Evolutionary conservation across 2,113 vertebrate genomes (phyloP), one percentile per base, ranked within the genome.

Genomic region (Suncus etruscus): DNA sequence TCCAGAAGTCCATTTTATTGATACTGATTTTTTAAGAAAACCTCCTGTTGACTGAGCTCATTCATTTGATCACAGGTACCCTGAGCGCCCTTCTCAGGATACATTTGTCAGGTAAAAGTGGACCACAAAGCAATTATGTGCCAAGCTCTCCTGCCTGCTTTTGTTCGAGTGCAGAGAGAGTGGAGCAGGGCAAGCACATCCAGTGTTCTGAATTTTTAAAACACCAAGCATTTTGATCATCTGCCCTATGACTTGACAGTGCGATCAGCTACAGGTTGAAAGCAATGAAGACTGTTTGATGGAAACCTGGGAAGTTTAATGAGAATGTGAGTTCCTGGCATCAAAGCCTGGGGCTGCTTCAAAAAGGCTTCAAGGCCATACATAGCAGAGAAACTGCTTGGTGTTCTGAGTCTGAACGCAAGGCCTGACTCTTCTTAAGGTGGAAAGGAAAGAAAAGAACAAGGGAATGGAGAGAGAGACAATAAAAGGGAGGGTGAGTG

Each of bases 261-360:
- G 51, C 50, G 58, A 39, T 12, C 29, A 61, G 89, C 50, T 61
- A 31, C 2, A 22, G 69, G 50, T 81, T 77, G 65, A 89, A 91
- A 94, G 83, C 12, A 11, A 58, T 25, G 85, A 70, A 39, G 32
- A 22, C 72, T 74, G 47, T 82, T 94, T 95, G 90, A 93, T 45
- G 76, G 90, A 84, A 92, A 77, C 50, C 58, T 65, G 1, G 32
- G 66, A 83, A 69, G 25, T 50, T 66, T 92, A 86, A 89, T 66
- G 76, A 92, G 91, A 83, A 87, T 58, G 29, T n/a, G 11, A 11
- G 45, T 32, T 74, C 39, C 68, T 3, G 20, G 32, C 48, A 31
- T 94, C 85, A 82, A 87, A 92, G 73, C 31, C 18, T 4, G 22
- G 22, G 20, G 24, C 39, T 68, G 50, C 48, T 24, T 76, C 48